Evolutionary conservation across 2,888 invertebrate genomes (phyloP).

Genomic region (Pheosia tremula): DNA sequence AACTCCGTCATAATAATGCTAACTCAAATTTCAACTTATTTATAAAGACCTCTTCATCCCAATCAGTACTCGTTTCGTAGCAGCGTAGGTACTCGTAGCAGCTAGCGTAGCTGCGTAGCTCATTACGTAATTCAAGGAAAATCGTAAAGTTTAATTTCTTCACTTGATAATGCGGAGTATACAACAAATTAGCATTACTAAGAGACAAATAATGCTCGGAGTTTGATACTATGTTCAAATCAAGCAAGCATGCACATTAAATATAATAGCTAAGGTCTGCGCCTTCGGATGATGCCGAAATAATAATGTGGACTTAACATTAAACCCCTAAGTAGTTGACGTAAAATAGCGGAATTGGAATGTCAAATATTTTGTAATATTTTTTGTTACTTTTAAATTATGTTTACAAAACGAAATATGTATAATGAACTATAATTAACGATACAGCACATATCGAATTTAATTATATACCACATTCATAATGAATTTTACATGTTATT

Average conservation of each 20-base stretch:
- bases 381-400: no score
- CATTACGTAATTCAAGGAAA: slow-evolving; percentile 51
- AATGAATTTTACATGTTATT: no score
- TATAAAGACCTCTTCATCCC: background rate
- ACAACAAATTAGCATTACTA: slow-evolving; percentile 81
- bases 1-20: background rate
- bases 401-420: no score
- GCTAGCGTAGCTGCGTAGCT: slow-evolving; percentile 53
- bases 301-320: slow-evolving; percentile 5
- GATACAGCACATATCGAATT: no score
- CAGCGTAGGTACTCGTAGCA: slow-evolving; percentile 40
- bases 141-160: slow-evolving; percentile 72
- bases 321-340: background rate
- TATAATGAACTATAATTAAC: no score
- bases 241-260: slow-evolving; percentile 80
- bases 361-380: no score
- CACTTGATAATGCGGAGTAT: slow-evolving; percentile 69
- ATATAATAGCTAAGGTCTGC: slow-evolving; percentile 76
- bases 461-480: no score
- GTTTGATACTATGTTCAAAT: slow-evolving; percentile 84
- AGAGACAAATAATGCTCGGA: slow-evolving; percentile 78
- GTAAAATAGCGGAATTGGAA: no score
- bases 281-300: slow-evolving; percentile 62
- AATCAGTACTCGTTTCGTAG: slow-evolving; percentile 34
- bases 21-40: background rate